These are phyloP conservation scores for Danio rerio DNA, from an alignment of 2,113 vertebrate species.

Conservation along the genomic window GRCz12tu NC_133195.1:37470501-37471000, in stretches of 20 bases:
- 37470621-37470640: slow-evolving; percentile 35
- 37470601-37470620: slow-evolving; percentile 42
- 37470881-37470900: too few species aligned
- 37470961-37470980: too few species aligned
- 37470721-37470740: not conserved
- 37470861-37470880: too few species aligned
- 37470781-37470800: not conserved
- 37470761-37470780: not conserved
- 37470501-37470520: not conserved
- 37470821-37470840: too few species aligned
- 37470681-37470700: slow-evolving; percentile 52
- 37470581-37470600: slow-evolving; percentile 62
- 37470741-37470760: not conserved
- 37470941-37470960: too few species aligned
- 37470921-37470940: too few species aligned
- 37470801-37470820: too few species aligned
- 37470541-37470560: slow-evolving; percentile 44
- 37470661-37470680: slow-evolving; percentile 29
- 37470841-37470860: too few species aligned
- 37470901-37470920: too few species aligned
- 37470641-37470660: slow-evolving; percentile 48
- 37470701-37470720: not conserved
- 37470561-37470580: slow-evolving; percentile 19
- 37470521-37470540: slow-evolving; percentile 2
- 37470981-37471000: too few species aligned